Evolutionary conservation across 2,888 invertebrate genomes (phyloP).

Genomic region (Eupeodes latifasciatus): DNA sequence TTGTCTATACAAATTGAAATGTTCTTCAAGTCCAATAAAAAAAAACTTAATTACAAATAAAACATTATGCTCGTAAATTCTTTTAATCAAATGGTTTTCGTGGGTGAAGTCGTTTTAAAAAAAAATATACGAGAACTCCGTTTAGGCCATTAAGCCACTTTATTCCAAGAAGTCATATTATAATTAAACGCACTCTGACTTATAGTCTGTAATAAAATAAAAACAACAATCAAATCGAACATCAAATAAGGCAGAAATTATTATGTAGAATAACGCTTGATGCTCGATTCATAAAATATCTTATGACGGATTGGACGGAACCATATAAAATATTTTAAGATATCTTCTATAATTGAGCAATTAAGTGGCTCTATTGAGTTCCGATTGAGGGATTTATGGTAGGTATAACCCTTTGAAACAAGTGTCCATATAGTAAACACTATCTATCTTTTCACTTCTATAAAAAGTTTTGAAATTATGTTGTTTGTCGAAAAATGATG

Average conservation of each 20-base stretch:
- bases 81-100: not conserved
- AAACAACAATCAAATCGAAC: slow-evolving; percentile 48
- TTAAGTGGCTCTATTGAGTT: slow-evolving; percentile 58
- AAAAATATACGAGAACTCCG: slow-evolving; percentile 13
- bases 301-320: slow-evolving; percentile 58
- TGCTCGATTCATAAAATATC: slow-evolving; percentile 61
- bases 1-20: slow-evolving; percentile 5
- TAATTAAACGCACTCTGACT: slow-evolving; percentile 14
- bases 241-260: slow-evolving; percentile 66
- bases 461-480: not conserved
- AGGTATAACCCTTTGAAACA: slow-evolving; percentile 49
- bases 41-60: not conserved
- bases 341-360: slow-evolving; percentile 72
- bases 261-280: slow-evolving; percentile 65
- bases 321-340: slow-evolving; percentile 60
- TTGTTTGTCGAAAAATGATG: slow-evolving; percentile 31
- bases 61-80: slow-evolving; percentile 17
- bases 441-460: not conserved
- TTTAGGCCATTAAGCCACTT: slow-evolving; percentile 14
- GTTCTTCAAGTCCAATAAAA: not conserved
- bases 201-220: slow-evolving; percentile 11
- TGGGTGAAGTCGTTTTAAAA: slow-evolving; percentile 16
- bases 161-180: not conserved
- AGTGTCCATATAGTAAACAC: not conserved
- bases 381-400: slow-evolving; percentile 48